These are phyloP conservation scores for Enteromius treurensis DNA, from an alignment of 2,797 vertebrate species.

Conservation along the genomic window DNA sequence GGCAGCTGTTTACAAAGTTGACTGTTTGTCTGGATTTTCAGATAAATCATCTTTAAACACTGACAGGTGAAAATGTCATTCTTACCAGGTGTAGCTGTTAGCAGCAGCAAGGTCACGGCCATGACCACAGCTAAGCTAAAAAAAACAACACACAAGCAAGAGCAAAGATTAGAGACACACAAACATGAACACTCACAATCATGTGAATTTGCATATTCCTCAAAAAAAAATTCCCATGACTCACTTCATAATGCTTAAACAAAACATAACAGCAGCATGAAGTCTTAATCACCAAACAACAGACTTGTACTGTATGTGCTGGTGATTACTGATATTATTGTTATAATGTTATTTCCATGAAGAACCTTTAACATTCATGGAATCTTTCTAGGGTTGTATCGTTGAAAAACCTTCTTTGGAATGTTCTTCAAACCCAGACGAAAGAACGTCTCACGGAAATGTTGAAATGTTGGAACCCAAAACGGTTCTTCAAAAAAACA, in stretches of 20 bases:
- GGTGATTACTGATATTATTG: background rate
- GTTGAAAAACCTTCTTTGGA: background rate
- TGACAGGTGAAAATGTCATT: background rate
- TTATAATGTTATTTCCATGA: background rate
- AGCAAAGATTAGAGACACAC: background rate
- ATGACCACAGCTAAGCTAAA: background rate
- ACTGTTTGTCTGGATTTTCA: background rate
- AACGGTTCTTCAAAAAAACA: background rate
- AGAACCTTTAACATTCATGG: background rate
- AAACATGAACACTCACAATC: background rate
- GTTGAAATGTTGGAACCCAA: no score
- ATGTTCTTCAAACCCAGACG: background rate
- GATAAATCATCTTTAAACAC: background rate
- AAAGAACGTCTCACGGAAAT: background rate
- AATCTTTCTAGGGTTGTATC: background rate
- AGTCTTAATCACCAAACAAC: no score
- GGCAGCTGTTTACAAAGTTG: background rate
- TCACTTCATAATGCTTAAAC: background rate
- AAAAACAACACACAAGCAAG: constrained; percentile 3
- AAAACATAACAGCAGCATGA: background rate
- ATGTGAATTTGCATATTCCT: constrained; percentile 7
- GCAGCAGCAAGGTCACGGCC: background rate
- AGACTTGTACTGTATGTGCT: background rate
- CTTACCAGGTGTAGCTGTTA: background rate
- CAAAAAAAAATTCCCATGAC: constrained; percentile 17